Percentiles rank a stretch among this genome's conserved stretches.
Conservation (phyloP, 2,888 invertebrate genomes). For the Agrotis segetum region DNA sequence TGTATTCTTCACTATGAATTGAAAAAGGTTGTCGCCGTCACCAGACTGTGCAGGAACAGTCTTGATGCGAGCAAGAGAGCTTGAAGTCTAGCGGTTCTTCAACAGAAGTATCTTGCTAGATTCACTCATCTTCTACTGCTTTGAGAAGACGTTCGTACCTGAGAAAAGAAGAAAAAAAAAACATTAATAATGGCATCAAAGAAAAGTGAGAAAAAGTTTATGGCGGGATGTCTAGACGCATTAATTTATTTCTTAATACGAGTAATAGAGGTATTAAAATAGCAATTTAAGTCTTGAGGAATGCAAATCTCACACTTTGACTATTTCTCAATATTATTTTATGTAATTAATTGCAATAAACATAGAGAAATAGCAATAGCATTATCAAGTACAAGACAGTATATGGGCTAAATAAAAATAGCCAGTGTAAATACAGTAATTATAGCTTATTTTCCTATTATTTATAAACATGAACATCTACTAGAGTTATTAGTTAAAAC, state of each 20-base stretch:
- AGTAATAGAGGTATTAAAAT: too few species aligned
- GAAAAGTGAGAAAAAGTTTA: neutral
- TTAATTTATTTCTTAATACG: too few species aligned
- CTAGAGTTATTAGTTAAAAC: conserved; percentile 9
- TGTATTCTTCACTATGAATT: neutral
- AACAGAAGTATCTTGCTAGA: neutral
- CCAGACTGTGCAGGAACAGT: neutral
- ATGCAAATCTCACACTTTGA: too few species aligned
- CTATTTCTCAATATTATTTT: too few species aligned
- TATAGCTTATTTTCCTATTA: conserved; percentile 4
- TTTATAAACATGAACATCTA: neutral
- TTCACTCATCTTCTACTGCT: conserved; percentile 9
- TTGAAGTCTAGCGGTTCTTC: too few species aligned
- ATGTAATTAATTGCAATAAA: too few species aligned
- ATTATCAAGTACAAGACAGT: too few species aligned
- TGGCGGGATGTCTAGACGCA: too few species aligned
- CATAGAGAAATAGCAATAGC: too few species aligned
- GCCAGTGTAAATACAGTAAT: too few species aligned
- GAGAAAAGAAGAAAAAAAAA: conserved; percentile 15
- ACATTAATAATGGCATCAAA: conserved; percentile 1
- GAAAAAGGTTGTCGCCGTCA: neutral
- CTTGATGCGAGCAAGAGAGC: neutral
- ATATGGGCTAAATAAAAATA: too few species aligned
- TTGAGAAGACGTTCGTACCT: conserved; percentile 24
- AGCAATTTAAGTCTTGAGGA: too few species aligned